Conservation (phyloP, 2,888 invertebrate genomes). For the Tenthredo distinguenda region DNA sequence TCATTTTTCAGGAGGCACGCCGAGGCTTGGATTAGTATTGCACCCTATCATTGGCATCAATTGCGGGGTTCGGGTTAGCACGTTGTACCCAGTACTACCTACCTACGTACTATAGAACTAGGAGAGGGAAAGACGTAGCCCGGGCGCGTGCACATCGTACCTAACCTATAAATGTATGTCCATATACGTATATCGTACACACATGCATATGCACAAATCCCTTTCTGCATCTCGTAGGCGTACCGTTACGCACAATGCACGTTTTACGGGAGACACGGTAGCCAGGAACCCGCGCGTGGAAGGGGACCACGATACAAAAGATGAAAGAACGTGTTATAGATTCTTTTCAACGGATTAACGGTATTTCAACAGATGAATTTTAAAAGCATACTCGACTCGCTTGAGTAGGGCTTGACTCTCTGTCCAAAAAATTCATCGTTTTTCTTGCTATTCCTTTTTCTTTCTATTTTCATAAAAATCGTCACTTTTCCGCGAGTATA, state of each 20-base stretch:
- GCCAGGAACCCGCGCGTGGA: not conserved
- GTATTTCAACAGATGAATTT: conserved; percentile 44
- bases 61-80: conserved; percentile 64
- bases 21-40: conserved; percentile 67
- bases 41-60: conserved; percentile 71
- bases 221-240: conserved; percentile 37
- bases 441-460: not conserved
- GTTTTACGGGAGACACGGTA: conserved; percentile 38
- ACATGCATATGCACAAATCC: not conserved
- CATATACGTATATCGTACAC: too few species aligned
- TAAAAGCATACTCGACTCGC: not conserved
- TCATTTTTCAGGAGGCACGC: conserved; percentile 56
- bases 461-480: not conserved
- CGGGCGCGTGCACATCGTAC: conserved; percentile 34
- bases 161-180: not conserved
- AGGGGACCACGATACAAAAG: conserved; percentile 40
- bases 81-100: conserved; percentile 40
- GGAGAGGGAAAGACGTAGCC: not conserved
- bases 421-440: conserved; percentile 1
- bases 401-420: conserved; percentile 21
- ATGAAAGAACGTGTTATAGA: conserved; percentile 52
- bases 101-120: not conserved
- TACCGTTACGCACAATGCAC: conserved; percentile 50
- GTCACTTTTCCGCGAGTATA: not conserved
- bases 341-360: conserved; percentile 52